Evolutionary conservation across 1,140 invertebrate genomes (phyloP), one percentile per base, ranked within the genome.

Genomic region (Sitodiplosis mosellana): DNA sequence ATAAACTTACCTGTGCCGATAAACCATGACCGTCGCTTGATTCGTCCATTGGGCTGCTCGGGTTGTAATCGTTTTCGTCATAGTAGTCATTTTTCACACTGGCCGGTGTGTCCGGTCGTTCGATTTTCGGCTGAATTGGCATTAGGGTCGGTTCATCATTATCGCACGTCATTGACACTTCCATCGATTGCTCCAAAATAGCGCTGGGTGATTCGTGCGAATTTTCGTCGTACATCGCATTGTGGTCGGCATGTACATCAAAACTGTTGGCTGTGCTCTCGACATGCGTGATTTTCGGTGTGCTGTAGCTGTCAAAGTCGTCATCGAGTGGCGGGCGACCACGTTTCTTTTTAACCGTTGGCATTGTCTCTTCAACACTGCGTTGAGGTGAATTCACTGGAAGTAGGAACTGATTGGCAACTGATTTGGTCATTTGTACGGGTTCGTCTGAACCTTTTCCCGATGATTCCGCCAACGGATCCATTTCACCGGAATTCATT

Each of bases 291-390:
- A 46, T 46, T 20, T 46, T 46, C 22, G 45, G 45, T 21, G 41
- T 43, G 18, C 18, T 43, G n/a, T 45, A 45, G 15, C 17, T 59
- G 49, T 64, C 61, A 48, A 64, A 64, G 33, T 59, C 53, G 53
- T 76, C 74, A 55, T 80, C 77, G 52, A 80, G 65, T 20, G 76
- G 75, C 1, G 77, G 76, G 51, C 76, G 68, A 38, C 76, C 75
- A 18, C 77, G 65, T 60, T 75, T 76, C 52, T 66, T 61, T 47
- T 21, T 49, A 58, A 4, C 55, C 60, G 12, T 59, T 54, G 41
- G 61, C 58, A 19, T 59, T 57, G 65, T n/a, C 10, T 10, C 8
- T 2, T 12, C 20, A 10, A 12, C 43, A 33, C 22, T 27, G 2
- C 22, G 11, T 10, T 42, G 48, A 37, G 54, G 48, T 37, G 54